Evolutionary conservation across 2,797 vertebrate species (phyloP).

Genomic region (Steatocranus sp.): DNA sequence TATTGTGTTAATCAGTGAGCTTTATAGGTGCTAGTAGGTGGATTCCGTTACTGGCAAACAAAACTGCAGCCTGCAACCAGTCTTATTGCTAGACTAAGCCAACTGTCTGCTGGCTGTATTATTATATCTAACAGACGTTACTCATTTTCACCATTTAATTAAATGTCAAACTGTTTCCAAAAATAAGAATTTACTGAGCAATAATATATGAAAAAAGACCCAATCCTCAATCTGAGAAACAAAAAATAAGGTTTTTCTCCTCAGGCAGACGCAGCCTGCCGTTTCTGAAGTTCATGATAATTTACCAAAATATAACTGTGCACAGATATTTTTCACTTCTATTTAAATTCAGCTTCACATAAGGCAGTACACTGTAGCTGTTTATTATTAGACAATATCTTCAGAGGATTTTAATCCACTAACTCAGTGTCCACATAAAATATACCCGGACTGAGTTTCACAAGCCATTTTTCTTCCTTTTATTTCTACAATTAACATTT

Average conservation of each 20-base stretch:
- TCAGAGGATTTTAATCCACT: not conserved
- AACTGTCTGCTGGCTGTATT: not conserved
- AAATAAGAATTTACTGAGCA: not conserved
- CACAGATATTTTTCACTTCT: not conserved
- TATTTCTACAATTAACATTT: not conserved
- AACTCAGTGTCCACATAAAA: not conserved
- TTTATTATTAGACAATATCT: not conserved
- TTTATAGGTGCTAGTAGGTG: not conserved
- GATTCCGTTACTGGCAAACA: not conserved
- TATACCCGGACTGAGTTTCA: not conserved
- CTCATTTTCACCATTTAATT: not conserved
- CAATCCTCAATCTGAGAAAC: not conserved
- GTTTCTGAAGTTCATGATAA: not conserved
- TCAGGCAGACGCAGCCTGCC: not conserved
- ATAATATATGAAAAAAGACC: not conserved
- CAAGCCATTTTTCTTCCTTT: not conserved
- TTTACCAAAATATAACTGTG: not conserved
- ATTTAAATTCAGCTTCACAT: not conserved
- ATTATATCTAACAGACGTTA: not conserved
- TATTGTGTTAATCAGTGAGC: not conserved
- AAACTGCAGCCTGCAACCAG: not conserved
- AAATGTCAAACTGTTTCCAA: not conserved
- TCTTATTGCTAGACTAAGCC: not conserved
- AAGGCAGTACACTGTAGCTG: too few species aligned
- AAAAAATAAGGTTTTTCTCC: not conserved